Evolutionary conservation across 1,140 invertebrate genomes (phyloP).

Genomic region (Bilobella aurantiaca): DNA sequence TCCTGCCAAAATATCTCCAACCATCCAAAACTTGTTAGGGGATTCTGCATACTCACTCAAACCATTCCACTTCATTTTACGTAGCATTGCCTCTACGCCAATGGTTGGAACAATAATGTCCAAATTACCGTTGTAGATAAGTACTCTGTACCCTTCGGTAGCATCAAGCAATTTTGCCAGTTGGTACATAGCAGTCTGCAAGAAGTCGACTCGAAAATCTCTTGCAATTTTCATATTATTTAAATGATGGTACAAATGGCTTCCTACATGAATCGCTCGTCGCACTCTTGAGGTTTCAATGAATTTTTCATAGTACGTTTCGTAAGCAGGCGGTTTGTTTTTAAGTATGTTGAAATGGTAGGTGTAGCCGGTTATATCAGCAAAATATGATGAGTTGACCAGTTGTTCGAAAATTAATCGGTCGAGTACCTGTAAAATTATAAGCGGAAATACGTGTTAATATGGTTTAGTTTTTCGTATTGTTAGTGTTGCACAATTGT

Average conservation of each 20-base stretch:
- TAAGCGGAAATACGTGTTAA: too few species aligned
- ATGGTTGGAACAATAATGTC: conserved; percentile 30
- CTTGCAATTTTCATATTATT: not conserved
- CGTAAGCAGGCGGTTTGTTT: conserved; percentile 39
- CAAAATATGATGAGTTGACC: conserved; percentile 43
- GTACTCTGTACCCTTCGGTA: conserved; percentile 23
- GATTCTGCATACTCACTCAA: too few species aligned
- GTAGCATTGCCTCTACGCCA: conserved; percentile 12
- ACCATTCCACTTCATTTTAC: conserved; percentile 18
- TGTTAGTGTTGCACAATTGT: too few species aligned
- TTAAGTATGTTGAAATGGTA: conserved; percentile 46
- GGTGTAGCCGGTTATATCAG: conserved; percentile 42
- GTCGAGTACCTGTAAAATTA: too few species aligned
- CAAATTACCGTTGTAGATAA: conserved; percentile 28
- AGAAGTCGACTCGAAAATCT: conserved; percentile 7
- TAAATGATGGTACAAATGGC: conserved; percentile 38
- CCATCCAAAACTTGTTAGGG: not conserved
- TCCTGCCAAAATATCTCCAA: conserved; percentile 2
- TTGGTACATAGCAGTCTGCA: not conserved
- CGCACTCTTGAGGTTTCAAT: conserved; percentile 40
- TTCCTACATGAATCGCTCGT: conserved; percentile 46
- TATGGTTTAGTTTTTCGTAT: too few species aligned
- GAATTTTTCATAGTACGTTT: conserved; percentile 40
- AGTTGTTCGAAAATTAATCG: too few species aligned
- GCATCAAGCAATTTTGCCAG: conserved; percentile 24